Conservation (phyloP, 2,888 invertebrate species). For the Drosophila austrosaltans region DNA sequence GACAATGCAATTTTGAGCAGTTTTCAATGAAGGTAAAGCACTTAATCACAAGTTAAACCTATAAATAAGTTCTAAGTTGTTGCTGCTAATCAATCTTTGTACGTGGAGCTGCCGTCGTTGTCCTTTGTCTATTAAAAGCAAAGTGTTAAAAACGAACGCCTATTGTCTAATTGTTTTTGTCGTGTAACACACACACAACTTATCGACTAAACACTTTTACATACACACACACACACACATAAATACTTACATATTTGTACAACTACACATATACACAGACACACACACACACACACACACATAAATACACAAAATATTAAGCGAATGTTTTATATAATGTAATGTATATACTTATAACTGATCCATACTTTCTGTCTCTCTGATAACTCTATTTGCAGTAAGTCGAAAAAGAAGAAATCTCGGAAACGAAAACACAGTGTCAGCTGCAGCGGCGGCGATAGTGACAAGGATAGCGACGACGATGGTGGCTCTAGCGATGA, state of each 20-base stretch:
- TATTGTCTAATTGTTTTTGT: constrained; percentile 34
- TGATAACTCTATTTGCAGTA: constrained; percentile 76
- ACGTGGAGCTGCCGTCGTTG: constrained; percentile 25
- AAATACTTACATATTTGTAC: neutral
- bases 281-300: neutral
- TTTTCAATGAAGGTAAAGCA: constrained; percentile 83
- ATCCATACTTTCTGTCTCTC: constrained; percentile 25
- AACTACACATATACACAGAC: neutral
- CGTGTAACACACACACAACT: neutral
- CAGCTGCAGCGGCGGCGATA: constrained; percentile 83
- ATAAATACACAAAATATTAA: neutral
- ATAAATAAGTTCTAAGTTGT: constrained; percentile 37
- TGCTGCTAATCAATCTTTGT: constrained; percentile 41
- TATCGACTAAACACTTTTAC: neutral
- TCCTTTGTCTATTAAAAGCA: neutral
- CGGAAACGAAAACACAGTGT: constrained; percentile 85
- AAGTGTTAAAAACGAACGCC: constrained; percentile 16
- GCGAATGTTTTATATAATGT: neutral
- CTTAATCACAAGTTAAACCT: constrained; percentile 67
- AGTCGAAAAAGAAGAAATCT: constrained; percentile 86
- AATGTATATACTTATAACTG: neutral
- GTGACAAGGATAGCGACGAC: constrained; percentile 83
- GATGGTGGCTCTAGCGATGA: constrained; percentile 81
- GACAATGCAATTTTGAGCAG: constrained; percentile 83
- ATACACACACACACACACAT: neutral